Base-by-base conservation (phyloP, 2,797 vertebrate species). In the Malurus leucopterus region DNA sequence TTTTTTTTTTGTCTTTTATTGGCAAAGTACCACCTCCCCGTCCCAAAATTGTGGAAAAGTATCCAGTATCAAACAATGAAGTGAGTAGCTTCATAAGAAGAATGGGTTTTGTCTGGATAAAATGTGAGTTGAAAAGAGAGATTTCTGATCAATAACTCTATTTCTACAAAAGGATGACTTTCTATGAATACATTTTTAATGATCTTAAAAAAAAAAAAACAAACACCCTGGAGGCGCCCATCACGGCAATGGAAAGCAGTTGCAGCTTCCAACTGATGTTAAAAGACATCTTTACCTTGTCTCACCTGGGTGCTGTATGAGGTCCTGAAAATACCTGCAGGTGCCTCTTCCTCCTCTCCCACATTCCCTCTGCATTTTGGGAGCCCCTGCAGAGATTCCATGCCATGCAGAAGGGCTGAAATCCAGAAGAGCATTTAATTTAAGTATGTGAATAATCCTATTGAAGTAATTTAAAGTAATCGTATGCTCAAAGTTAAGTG, bases 391-490 rank as follows among this genome's bases (percentile, higher is more conserved):
- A 51, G 76, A 70, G 87, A 57, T 1, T 57, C 6, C 69, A 34
- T 36, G 6, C 40, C 1, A 8, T 43, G 17, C 30, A 6, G 53
- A 54, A 75, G 32, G 72, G 58, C 76, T 89, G 63, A 90, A 64
- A 84, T 84, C 32, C 41, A 67, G 68, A 83, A 82, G 43, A 88
- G 43, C 53, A 7, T 87, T 95, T 85, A 89, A 49, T 87, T 91
- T 70, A 90, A 92, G 72, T 62, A 84, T 87, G 62, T 79, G 82
- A 89, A 85, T 94, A 95, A 95, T 91, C 82, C 84, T 72, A 2
- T 13, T 82, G 67, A 92, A 91, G 83, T 90, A 81, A 93, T 94
- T 94, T 85, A 73, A 95, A 91, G 50, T 88, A 91, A 89, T 92
- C 8, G 5, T 88, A 75, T 79, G 91, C 89, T 92, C 86, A 62